Base-by-base conservation (phyloP, 2,113 vertebrate genomes). In the Atractosteus spatula region DNA sequence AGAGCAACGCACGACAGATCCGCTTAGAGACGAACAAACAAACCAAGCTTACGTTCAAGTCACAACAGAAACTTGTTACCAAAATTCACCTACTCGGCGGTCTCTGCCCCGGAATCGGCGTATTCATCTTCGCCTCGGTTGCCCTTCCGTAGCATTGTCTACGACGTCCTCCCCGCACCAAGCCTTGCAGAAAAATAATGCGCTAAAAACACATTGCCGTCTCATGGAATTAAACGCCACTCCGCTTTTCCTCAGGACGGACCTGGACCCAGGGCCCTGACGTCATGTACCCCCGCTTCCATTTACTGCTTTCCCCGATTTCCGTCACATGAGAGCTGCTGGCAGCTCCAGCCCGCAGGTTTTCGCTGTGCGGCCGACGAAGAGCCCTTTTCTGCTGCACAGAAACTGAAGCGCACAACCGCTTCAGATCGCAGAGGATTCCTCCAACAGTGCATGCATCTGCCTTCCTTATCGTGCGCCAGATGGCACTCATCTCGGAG, bases 51-150 rank as follows among this genome's bases (percentile, higher is more conserved):
- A 8, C 5, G 0, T n/a, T 29, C 29, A 29, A 29, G 29, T 29
- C 29, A 29, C 29, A 29, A 29, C 29, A 29, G 29, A 29, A 29
- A 29, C 29, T 29, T 29, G 29, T 29, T 29, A 29, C 12, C 56
- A 57, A 7, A 3, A 56, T 59, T 62, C 61, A 90, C 91, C 88
- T 78, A 92, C 91, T 84, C 84, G 61, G 85, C 83, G 44, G 84
- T 87, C 78, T 88, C 88, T n/a, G 86, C 86, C 72, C 86, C 87
- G 0, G 88, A 84, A 72, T 90, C 90, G 71, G 56, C 77, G 74
- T 76, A 78, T 11, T 77, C 88, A 85, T 89, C 73, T 7, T 83
- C 51, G 62, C 62, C 75, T 75, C 76, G 47, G 62, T 12, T 71
- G 41, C 65, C 66, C 73, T 71, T 69, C n/a, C 74, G 72, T 47